Evolutionary conservation across 2,113 vertebrate genomes (phyloP).

Genomic region (Pterocles gutturalis): DNA sequence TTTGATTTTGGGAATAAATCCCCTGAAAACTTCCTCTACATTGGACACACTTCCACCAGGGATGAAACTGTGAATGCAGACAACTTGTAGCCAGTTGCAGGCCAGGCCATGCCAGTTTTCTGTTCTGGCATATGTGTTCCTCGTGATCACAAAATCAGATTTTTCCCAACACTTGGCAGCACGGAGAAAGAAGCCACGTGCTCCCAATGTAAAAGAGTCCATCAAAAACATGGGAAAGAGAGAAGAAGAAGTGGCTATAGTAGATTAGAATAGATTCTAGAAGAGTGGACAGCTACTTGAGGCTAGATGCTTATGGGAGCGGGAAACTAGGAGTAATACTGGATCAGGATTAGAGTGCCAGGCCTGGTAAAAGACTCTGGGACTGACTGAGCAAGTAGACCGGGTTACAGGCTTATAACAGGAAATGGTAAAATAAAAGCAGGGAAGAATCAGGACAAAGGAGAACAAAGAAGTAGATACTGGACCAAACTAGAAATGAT

Average conservation of each 20-base stretch:
- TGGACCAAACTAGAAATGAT: not conserved
- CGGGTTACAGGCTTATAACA: not conserved
- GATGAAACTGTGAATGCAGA: not conserved
- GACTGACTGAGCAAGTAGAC: not conserved
- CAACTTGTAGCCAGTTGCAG: not conserved
- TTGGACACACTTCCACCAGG: not conserved
- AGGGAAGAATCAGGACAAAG: not conserved
- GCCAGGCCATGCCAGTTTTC: not conserved
- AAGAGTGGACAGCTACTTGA: not conserved
- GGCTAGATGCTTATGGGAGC: not conserved
- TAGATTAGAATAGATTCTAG: not conserved
- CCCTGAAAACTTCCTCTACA: not conserved
- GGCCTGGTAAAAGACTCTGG: not conserved
- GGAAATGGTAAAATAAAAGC: not conserved
- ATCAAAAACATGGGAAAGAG: not conserved
- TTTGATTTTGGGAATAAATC: not conserved
- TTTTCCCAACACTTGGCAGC: not conserved
- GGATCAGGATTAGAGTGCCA: not conserved
- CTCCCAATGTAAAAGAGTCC: not conserved
- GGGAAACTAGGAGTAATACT: not conserved
- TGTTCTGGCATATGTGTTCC: not conserved
- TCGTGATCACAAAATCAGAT: not conserved
- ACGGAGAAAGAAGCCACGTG: not conserved
- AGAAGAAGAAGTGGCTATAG: not conserved
- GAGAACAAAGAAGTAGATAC: not conserved